These are phyloP conservation scores for Nebria brevicollis DNA, from an alignment of 2,888 invertebrate species.

Conservation along the genomic window DNA sequence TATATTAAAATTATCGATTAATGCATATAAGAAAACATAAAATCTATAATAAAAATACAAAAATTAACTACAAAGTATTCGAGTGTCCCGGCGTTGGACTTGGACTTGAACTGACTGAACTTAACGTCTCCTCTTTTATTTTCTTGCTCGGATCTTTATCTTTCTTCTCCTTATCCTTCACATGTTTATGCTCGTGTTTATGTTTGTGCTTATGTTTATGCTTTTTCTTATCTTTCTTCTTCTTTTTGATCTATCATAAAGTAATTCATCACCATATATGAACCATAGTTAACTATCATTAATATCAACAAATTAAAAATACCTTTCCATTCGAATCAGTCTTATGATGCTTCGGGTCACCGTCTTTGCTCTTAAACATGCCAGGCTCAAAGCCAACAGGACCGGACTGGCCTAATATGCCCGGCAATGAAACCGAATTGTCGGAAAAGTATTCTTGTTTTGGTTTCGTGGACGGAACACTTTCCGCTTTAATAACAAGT, in stretches of 20 bases:
- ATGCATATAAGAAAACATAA: not conserved
- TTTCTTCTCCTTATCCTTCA: constrained; percentile 65
- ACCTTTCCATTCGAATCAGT: constrained; percentile 68
- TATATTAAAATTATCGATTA: not conserved
- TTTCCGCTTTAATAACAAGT: constrained; percentile 56
- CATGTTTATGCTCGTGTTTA: constrained; percentile 70
- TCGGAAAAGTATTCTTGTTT: constrained; percentile 80
- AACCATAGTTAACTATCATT: not conserved
- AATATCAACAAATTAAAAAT: constrained; percentile 47
- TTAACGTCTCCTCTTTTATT: constrained; percentile 79
- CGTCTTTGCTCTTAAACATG: constrained; percentile 76
- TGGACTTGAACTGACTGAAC: constrained; percentile 80
- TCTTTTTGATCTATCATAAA: constrained; percentile 68
- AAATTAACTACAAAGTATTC: constrained; percentile 16
- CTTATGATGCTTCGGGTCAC: constrained; percentile 62
- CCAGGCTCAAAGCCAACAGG: constrained; percentile 86
- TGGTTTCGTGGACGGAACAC: constrained; percentile 58
- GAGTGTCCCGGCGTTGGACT: constrained; percentile 68
- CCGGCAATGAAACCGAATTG: constrained; percentile 82
- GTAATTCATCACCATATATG: constrained; percentile 21
- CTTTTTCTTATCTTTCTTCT: constrained; percentile 84
- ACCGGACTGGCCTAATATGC: constrained; percentile 74
- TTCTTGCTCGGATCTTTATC: constrained; percentile 69
- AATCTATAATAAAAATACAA: not conserved
- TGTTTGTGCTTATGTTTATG: constrained; percentile 93